Evolutionary conservation across 2,797 vertebrate species (phyloP).

Genomic region (Microchirus variegatus): DNA sequence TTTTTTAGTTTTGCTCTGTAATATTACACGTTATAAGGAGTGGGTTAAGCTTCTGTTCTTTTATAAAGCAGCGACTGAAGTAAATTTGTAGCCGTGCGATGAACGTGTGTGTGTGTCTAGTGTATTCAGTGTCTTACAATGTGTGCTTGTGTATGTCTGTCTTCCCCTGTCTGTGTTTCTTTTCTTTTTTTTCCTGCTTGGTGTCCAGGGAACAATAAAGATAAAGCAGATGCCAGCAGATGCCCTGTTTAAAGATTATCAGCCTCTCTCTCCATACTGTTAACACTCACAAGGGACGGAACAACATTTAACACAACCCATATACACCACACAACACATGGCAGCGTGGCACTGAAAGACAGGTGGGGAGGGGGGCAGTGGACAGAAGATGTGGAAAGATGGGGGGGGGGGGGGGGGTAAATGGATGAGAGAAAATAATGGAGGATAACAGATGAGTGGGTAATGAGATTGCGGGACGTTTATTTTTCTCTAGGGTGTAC

Average conservation of each 20-base stretch:
- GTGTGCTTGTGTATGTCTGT: slow-evolving; percentile 40
- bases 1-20: too few species aligned
- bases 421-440: background rate
- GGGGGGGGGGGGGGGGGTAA: background rate
- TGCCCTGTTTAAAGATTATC: slow-evolving; percentile 95
- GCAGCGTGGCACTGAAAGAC: slow-evolving; percentile 55
- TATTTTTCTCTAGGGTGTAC: too few species aligned
- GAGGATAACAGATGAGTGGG: slow-evolving; percentile 4
- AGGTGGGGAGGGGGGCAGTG: slow-evolving; percentile 10
- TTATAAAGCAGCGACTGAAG: too few species aligned
- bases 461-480: background rate
- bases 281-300: slow-evolving; percentile 91
- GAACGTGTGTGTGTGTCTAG: background rate
- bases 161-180: slow-evolving; percentile 45
- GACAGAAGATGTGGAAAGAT: too few species aligned
- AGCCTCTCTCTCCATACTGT: slow-evolving; percentile 90
- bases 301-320: slow-evolving; percentile 71
- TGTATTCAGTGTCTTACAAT: slow-evolving; percentile 63
- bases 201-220: slow-evolving; percentile 93
- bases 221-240: slow-evolving; percentile 98
- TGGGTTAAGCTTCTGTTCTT: too few species aligned
- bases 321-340: slow-evolving; percentile 74
- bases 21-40: too few species aligned
- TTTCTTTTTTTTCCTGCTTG: slow-evolving; percentile 48
- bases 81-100: background rate